Evolutionary conservation across 1,140 invertebrate genomes (phyloP), one percentile per base, ranked within the genome.

Genomic region (Physella acuta): DNA sequence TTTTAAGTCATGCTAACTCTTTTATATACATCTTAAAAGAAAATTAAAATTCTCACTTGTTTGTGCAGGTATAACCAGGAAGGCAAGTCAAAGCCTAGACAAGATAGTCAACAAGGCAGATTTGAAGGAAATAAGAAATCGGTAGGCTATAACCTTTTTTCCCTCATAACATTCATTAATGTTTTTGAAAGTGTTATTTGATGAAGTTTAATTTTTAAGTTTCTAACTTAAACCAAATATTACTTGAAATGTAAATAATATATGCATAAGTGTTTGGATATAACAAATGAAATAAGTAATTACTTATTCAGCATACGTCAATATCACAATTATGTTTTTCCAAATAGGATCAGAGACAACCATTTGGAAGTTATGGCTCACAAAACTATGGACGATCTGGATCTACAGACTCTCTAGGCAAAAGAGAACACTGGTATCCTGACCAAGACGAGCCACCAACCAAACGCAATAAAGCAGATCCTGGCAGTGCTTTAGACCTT

Each of bases 401-500:
- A 37, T 61, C 52, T 34, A 39, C 34, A 5, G 53, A 56, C 44
- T 49, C 37, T 20, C 28, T 28, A 33, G 44, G 71, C 36, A 69
- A 68, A 34, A 33, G 71, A 20, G 55, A 68, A n/a, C 55, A 58
- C 28, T 58, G 55, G 26, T 44, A 63, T 28, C 31, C 16, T 55
- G 68, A 73, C 3, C 28, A 34, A 34, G 49, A 59, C n/a, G 73
- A 74, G 52, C 53, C 65, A 28, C 39, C 68, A 39, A 33, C 26
- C 39, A 76, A 76, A 37, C 68, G 73, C 20, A 44, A 31, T 11
- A 76, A 73, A 59, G 28, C 28, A 51, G 62, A 71, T 44, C 56
- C 64, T 17, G 67, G 70, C 30, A 75, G 75, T 68, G 75, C 75
- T 20, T 62, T 75, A 20, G 75, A 77, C 44, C 72, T 75, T 20